phyloP scores from a whole-genome alignment of 2,113 vertebrate genomes.

The Isurus oxyrinchus region DNA sequence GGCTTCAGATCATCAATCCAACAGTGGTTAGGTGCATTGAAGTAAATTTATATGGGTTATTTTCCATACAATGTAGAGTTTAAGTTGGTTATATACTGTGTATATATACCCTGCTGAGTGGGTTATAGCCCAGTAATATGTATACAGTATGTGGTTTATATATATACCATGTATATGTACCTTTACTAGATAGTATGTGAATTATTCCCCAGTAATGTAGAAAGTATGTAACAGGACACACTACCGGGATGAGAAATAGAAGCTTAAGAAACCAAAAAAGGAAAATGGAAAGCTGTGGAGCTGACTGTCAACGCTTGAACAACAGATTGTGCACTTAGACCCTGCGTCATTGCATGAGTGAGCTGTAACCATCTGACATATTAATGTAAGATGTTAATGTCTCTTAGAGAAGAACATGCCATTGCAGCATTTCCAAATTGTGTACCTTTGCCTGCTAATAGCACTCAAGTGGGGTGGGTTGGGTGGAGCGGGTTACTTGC shows the following conservation, averaged over 20 bases:
- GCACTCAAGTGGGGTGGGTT: too few relatives aligned
- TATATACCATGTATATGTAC: neutral
- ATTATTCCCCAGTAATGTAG: neutral
- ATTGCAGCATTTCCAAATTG: neutral
- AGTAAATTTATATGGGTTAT: neutral
- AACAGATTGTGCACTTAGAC: neutral
- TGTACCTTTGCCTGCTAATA: too few relatives aligned
- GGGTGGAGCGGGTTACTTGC: too few relatives aligned
- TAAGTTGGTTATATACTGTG: neutral
- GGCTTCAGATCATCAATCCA: neutral
- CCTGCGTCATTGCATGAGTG: neutral
- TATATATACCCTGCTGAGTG: neutral
- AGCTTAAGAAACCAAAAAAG: neutral
- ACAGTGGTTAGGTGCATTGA: neutral
- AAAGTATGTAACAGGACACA: neutral
- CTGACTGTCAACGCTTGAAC: neutral
- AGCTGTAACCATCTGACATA: neutral
- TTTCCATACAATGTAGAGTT: neutral
- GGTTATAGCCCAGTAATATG: constrained; percentile 2
- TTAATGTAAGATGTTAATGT: neutral
- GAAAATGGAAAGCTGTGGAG: neutral
- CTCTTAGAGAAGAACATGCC: neutral
- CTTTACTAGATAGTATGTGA: neutral
- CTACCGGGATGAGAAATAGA: neutral
- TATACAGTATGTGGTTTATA: neutral